Conservation (phyloP, 2,888 invertebrate genomes). For the Phyllotreta cruciferae region DNA sequence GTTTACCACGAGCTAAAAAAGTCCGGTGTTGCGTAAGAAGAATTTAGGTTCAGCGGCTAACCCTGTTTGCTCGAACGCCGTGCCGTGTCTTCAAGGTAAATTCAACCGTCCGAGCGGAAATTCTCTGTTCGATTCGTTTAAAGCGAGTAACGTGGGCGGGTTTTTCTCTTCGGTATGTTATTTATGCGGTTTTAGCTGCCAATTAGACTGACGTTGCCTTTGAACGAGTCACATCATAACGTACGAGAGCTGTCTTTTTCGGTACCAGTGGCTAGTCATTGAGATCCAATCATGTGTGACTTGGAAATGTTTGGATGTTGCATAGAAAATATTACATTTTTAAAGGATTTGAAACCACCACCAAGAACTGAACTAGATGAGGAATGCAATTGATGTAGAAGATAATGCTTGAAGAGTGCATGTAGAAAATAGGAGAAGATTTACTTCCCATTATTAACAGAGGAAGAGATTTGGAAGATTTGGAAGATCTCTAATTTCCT, state of each 20-base stretch:
- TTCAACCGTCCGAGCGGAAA: slow-evolving; percentile 35
- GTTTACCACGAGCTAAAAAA: slow-evolving; percentile 20
- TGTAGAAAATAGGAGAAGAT: no score
- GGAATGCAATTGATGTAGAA: no score
- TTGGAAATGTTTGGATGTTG: no score
- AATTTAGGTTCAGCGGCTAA: slow-evolving; percentile 32
- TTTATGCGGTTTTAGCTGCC: slow-evolving; percentile 31
- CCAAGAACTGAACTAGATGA: no score
- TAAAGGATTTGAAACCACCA: no score
- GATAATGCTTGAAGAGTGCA: no score
- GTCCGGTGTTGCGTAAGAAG: slow-evolving; percentile 26
- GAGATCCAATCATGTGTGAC: no score
- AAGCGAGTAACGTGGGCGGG: slow-evolving; percentile 35
- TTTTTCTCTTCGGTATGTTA: slow-evolving; percentile 28
- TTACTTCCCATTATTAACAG: no score
- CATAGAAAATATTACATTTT: no score
- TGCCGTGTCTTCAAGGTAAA: slow-evolving; percentile 34
- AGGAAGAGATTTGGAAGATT: no score
- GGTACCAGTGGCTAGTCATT: neutral
- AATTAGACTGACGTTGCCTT: slow-evolving; percentile 25
- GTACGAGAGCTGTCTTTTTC: slow-evolving; percentile 3
- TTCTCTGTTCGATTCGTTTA: slow-evolving; percentile 33
- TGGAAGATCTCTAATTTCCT: no score
- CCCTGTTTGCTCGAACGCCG: slow-evolving; percentile 32
- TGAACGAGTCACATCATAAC: slow-evolving; percentile 13